Conservation (phyloP, 2,113 vertebrate genomes). For the Gorsachius goisagi region DNA sequence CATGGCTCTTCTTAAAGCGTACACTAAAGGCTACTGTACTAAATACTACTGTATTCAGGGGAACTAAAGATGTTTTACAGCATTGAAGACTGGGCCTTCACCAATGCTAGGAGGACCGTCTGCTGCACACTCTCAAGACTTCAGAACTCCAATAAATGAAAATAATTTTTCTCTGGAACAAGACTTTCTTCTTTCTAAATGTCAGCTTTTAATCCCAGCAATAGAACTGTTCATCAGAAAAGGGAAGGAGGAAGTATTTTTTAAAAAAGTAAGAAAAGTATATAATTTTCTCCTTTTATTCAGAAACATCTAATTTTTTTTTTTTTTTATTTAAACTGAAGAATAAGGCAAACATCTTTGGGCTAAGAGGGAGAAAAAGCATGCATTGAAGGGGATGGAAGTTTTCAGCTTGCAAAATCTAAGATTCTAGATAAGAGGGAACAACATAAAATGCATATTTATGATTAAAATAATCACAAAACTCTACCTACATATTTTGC, state of each 20-base stretch:
- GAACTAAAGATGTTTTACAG: not conserved
- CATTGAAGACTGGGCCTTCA: not conserved
- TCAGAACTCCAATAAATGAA: not conserved
- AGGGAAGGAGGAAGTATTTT: fast-evolving
- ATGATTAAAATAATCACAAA: not conserved
- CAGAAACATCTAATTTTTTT: not conserved
- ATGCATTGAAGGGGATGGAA: not conserved
- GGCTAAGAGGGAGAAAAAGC: not conserved
- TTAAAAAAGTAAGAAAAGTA: not conserved
- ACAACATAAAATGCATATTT: not conserved
- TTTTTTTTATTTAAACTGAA: not conserved
- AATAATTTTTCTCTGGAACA: not conserved
- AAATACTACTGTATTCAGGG: not conserved
- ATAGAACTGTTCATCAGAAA: not conserved
- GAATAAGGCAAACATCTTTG: not conserved
- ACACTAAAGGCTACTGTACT: not conserved
- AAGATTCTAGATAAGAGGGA: not conserved
- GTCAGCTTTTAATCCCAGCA: not conserved
- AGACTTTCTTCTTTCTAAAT: not conserved
- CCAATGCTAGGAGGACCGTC: not conserved
- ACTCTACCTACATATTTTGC: not conserved
- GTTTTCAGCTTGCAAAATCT: not conserved
- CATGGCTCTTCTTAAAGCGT: fast-evolving
- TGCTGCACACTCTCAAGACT: not conserved
- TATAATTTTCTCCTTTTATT: not conserved